A percentile compares a stretch with the other conserved stretches of the same genome.
phyloP scores from a whole-genome alignment of 2,888 invertebrate genomes.

The Aspidiotus rigidus region DNA sequence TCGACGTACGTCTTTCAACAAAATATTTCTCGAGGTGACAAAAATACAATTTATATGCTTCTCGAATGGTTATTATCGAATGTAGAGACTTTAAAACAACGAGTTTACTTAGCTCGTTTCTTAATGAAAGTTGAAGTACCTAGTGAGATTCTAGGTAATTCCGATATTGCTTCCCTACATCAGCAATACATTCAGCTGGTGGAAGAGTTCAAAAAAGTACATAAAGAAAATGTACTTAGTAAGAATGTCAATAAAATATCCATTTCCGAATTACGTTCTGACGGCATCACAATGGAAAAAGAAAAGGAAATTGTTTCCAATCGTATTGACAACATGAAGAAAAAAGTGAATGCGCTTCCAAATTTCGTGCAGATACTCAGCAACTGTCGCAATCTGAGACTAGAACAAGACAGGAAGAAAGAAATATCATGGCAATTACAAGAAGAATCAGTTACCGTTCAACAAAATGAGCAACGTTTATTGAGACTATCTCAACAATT shows the following conservation, averaged over 20 bases:
- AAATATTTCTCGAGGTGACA: slow-evolving; percentile 62
- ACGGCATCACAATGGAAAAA: slow-evolving; percentile 75
- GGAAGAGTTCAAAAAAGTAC: slow-evolving; percentile 69
- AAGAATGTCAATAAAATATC: slow-evolving; percentile 52
- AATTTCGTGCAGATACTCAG: slow-evolving; percentile 57
- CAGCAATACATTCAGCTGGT: slow-evolving; percentile 65
- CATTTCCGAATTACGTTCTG: slow-evolving; percentile 69
- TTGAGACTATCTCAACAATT: slow-evolving; percentile 60
- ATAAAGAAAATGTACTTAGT: slow-evolving; percentile 59
- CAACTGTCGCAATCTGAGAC: slow-evolving; percentile 46
- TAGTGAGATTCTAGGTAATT: slow-evolving; percentile 62
- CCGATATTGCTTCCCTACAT: slow-evolving; percentile 60
- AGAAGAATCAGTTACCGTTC: slow-evolving; percentile 49
- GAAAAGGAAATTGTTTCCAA: slow-evolving; percentile 66
- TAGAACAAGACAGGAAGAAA: slow-evolving; percentile 52
- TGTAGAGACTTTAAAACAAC: slow-evolving; percentile 63
- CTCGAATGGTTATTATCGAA: slow-evolving; percentile 70
- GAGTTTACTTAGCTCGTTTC: slow-evolving; percentile 72
- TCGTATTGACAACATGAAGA: slow-evolving; percentile 51
- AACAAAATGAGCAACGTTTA: slow-evolving; percentile 48
- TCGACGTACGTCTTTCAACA: slow-evolving; percentile 51
- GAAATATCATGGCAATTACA: slow-evolving; percentile 51
- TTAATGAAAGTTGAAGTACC: slow-evolving; percentile 61
- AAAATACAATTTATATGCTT: slow-evolving; percentile 64
- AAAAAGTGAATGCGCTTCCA: slow-evolving; percentile 54